These are phyloP conservation scores for Leguminivora glycinivorella DNA, from an alignment of 1,140 invertebrate species.

Conservation along the genomic window DNA sequence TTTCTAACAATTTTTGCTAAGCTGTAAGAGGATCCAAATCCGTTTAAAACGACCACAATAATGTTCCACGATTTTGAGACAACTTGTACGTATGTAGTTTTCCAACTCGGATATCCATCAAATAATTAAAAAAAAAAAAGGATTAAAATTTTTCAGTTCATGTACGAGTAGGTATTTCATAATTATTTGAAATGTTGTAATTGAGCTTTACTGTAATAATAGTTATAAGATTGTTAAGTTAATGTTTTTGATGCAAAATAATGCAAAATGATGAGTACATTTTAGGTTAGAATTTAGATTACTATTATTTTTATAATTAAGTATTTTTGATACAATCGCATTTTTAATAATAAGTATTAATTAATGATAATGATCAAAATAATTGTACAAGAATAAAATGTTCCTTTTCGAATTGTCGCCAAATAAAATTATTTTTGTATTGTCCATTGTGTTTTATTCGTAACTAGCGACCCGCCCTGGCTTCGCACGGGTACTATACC, in stretches of 20 bases:
- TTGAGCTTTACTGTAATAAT: neutral
- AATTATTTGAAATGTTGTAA: neutral
- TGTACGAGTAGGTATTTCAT: no score
- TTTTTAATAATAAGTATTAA: constrained; percentile 19
- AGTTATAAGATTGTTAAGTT: neutral
- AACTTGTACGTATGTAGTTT: no score
- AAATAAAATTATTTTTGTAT: constrained; percentile 27
- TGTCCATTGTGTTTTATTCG: neutral
- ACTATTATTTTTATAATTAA: neutral
- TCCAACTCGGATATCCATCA: no score
- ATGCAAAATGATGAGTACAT: constrained; percentile 5
- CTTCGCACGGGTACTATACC: no score
- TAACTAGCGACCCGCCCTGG: neutral
- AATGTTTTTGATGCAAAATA: neutral
- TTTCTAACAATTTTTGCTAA: no score
- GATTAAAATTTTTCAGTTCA: no score
- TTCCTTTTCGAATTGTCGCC: constrained; percentile 22
- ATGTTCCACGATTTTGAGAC: no score
- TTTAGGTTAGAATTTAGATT: constrained; percentile 1
- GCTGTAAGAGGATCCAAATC: no score
- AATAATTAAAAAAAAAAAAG: no score
- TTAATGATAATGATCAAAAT: neutral
- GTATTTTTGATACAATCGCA: constrained; percentile 27
- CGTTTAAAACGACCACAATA: no score
- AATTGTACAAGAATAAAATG: constrained; percentile 16